Percentiles rank a stretch among this genome's conserved stretches.
Conservation (phyloP, 2,113 vertebrate genomes). For the Pluvialis apricaria region DNA sequence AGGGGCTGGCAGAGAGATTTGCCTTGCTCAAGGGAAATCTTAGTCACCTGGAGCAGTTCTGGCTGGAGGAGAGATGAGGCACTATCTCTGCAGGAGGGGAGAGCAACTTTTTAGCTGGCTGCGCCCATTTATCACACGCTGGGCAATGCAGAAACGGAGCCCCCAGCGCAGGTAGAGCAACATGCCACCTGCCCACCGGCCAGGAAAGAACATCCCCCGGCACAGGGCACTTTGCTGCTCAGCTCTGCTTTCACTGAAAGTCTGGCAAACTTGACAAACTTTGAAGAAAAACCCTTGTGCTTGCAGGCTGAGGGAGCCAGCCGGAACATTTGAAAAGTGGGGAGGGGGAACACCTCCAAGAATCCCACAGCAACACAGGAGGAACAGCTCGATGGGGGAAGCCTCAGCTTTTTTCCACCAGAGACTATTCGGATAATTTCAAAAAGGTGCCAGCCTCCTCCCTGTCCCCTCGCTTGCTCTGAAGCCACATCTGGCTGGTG, state of each 20-base stretch:
- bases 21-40: neutral
- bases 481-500: neutral
- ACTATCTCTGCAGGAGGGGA: neutral
- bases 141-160: neutral
- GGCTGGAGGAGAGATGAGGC: neutral
- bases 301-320: neutral
- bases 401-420: neutral
- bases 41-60: neutral
- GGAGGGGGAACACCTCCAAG: neutral
- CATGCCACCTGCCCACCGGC: neutral
- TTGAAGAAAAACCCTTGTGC: neutral
- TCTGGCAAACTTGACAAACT: neutral
- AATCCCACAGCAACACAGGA: neutral
- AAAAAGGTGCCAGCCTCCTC: neutral
- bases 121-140: neutral
- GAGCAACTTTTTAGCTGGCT: neutral
- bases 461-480: neutral
- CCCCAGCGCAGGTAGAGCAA: accelerated
- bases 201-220: neutral
- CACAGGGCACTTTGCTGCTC: neutral
- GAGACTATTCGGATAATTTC: neutral
- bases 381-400: neutral
- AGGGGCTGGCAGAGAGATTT: neutral
- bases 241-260: neutral
- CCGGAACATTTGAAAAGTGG: neutral